A percentile compares a stretch with the other conserved stretches of the same genome.
Evolutionary conservation across 2,113 vertebrate species (phyloP).

Genomic region (Sinocyclocheilus maitianheensis): DNA sequence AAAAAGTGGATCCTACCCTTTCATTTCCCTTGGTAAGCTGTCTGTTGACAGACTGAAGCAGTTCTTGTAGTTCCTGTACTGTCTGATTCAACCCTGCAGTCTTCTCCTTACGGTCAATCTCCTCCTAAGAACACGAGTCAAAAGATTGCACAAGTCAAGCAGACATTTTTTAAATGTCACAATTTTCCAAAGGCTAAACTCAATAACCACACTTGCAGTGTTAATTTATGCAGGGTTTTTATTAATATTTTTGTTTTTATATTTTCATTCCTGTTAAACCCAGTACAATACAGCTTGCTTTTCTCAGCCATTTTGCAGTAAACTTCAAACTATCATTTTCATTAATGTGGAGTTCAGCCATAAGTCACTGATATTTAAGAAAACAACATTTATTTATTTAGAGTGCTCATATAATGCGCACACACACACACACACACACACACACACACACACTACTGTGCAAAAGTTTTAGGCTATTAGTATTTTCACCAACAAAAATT

Average conservation of each 20-base stretch:
- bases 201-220: neutral
- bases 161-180: neutral
- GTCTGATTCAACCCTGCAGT: slow-evolving; percentile 86
- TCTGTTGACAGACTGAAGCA: slow-evolving; percentile 84
- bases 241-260: no score
- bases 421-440: no score
- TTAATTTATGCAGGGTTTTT: neutral
- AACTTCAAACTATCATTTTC: neutral
- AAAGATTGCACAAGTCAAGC: neutral
- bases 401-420: no score
- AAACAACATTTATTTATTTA: no score
- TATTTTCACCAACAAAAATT: no score
- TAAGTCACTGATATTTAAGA: neutral
- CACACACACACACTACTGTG: no score
- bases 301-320: neutral
- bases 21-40: slow-evolving; percentile 85
- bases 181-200: neutral
- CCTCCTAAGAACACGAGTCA: slow-evolving; percentile 74
- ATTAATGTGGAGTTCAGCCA: neutral
- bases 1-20: slow-evolving; percentile 49
- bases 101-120: slow-evolving; percentile 84
- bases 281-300: neutral
- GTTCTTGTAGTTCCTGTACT: slow-evolving; percentile 87
- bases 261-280: no score
- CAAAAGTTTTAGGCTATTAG: no score